Base-by-base conservation (phyloP, 2,113 vertebrate genomes). In the Ammodytes dubius region DNA sequence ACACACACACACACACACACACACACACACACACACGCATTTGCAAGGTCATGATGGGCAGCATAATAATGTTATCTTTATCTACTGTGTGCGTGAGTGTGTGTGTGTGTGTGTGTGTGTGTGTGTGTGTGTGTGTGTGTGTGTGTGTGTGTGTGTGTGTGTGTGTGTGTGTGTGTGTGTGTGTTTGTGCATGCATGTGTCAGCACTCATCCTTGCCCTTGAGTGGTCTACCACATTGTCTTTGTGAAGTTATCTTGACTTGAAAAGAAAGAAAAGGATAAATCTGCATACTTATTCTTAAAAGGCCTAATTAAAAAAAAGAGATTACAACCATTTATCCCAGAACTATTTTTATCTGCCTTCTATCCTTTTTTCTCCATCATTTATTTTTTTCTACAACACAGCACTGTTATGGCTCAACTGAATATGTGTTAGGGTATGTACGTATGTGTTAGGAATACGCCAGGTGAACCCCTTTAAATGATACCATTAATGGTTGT, bases 41-140 rank as follows among this genome's bases (percentile, higher is more conserved):
- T 46, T 79, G 58, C 81, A 82, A 87, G 75, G 85, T 87, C 77
- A 75, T 61, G 42, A 57, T 70, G 66, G 65, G 71, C 76, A 54
- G 50, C 60, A 74, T 27, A 52, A 79, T 67, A 82, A 82, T 7
- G 14, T 59, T 70, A 54, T 80, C 75, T 86, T 52, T 37, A 59
- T 74, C 70, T 39, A 2, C 4, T 49, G 35, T 49, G 59, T 57
- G 37, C 58, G 59, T 69, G 63, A 58, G 53, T 15, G 69, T 27
- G 69, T 43, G n/a, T 56, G 50, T 43, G 47, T 39, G 42, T 74
- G 56, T 57, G 43, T 72, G 60, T 66, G 59, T 54, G 58, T 53
- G 63, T 19, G 4, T 45, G 61, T 12, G 61, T 65, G 73, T 53
- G 45, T 63, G 60, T 65, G 65, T 39, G 40, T 61, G 71, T 59